Evolutionary conservation across 2,113 vertebrate genomes (phyloP).

Genomic region (Urocitellus parryii): DNA sequence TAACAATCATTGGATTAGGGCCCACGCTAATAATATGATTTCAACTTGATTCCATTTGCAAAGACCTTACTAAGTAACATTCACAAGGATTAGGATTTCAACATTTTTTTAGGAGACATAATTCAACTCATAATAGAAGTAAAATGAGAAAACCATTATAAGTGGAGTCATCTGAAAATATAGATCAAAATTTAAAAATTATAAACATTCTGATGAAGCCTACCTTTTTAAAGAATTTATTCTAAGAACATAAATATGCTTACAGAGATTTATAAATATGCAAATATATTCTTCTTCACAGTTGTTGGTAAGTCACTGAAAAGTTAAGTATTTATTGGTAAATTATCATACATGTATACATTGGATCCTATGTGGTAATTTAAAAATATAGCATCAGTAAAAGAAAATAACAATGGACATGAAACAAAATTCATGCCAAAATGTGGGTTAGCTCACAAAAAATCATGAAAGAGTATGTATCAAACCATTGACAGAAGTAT

Average conservation of each 20-base stretch:
- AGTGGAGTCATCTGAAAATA: not conserved
- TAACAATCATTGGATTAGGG: not conserved
- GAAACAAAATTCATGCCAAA: constrained; percentile 12
- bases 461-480: not conserved
- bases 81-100: not conserved
- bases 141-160: not conserved
- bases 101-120: not conserved
- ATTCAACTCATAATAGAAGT: not conserved
- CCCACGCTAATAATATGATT: not conserved
- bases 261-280: not conserved
- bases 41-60: not conserved
- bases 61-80: not conserved
- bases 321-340: not conserved
- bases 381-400: not conserved
- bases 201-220: not conserved
- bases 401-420: not conserved
- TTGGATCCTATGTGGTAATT: not conserved
- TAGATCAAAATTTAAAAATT: not conserved
- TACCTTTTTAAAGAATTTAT: not conserved
- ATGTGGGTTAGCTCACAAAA: not conserved
- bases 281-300: not conserved
- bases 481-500: not conserved
- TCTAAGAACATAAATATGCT: not conserved
- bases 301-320: not conserved
- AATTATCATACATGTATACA: not conserved